These are phyloP conservation scores for Drosophila arizonae DNA, from an alignment of 1,140 invertebrate genomes.

Conservation along the genomic window DNA sequence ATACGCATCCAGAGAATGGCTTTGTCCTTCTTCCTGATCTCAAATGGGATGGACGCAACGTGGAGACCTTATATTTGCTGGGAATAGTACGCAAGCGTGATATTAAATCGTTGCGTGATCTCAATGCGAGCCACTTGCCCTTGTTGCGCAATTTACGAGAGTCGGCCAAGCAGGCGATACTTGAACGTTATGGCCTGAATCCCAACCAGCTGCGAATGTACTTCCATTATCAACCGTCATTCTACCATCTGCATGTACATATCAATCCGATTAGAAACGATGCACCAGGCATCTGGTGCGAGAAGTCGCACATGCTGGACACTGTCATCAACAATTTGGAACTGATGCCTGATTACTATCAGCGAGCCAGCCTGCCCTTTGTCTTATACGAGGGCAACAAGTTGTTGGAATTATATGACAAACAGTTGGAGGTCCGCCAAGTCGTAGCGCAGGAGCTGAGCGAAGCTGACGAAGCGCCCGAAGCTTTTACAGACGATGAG, in stretches of 20 bases:
- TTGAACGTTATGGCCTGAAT: constrained; percentile 90
- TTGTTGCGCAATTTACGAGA: constrained; percentile 92
- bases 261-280: constrained; percentile 93
- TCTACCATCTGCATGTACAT: constrained; percentile 98
- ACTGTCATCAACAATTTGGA: constrained; percentile 97
- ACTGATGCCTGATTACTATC: constrained; percentile 91
- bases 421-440: constrained; percentile 40
- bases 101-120: constrained; percentile 93
- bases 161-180: constrained; percentile 87
- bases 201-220: constrained; percentile 91
- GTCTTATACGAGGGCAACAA: constrained; percentile 85
- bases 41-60: constrained; percentile 94
- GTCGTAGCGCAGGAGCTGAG: background rate
- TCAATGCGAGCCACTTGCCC: constrained; percentile 90
- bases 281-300: constrained; percentile 90
- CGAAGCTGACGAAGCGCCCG: background rate
- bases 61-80: constrained; percentile 91
- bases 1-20: constrained; percentile 90
- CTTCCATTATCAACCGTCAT: constrained; percentile 98
- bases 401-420: constrained; percentile 68
- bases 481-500: constrained; percentile 52
- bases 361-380: constrained; percentile 90
- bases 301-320: constrained; percentile 93
- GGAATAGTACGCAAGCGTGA: constrained; percentile 89
- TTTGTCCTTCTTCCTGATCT: constrained; percentile 96